Percentiles rank a stretch among this genome's conserved stretches.
Evolutionary conservation across 2,888 invertebrate species (phyloP).

Genomic region (Xanthia togata): DNA sequence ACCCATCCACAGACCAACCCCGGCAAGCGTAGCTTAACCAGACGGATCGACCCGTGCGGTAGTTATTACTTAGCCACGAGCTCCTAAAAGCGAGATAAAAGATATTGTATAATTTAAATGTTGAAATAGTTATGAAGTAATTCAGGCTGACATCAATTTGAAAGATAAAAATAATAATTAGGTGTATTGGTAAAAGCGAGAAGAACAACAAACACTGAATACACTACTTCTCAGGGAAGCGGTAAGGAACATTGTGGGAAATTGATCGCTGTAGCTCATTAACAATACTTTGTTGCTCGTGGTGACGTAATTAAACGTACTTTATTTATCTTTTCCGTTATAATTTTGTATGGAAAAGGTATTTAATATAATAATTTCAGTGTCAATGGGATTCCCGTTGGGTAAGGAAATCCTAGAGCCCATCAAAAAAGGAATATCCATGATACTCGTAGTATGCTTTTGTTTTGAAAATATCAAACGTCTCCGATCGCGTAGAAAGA

Average conservation of each 20-base stretch:
- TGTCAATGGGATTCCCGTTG: slow-evolving; percentile 12
- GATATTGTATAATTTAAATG: no score
- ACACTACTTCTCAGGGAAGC: slow-evolving; percentile 55
- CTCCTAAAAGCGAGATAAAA: no score
- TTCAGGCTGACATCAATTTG: neutral
- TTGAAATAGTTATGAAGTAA: slow-evolving; percentile 21
- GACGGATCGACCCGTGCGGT: no score
- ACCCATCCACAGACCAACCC: no score
- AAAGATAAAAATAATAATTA: neutral
- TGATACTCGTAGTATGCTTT: no score
- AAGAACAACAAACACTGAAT: slow-evolving; percentile 27
- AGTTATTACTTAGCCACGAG: no score
- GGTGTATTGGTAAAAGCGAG: slow-evolving; percentile 17
- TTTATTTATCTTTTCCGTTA: slow-evolving; percentile 18
- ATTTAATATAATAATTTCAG: slow-evolving; percentile 1
- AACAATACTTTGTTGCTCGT: slow-evolving; percentile 19
- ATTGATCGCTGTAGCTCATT: slow-evolving; percentile 42
- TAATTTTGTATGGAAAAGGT: slow-evolving; percentile 2
- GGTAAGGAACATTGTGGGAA: slow-evolving; percentile 48
- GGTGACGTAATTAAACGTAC: slow-evolving; percentile 41
- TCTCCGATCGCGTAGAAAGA: neutral
- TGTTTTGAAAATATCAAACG: neutral
- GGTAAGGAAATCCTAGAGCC: neutral
- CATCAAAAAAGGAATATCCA: no score
- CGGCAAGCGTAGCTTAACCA: no score